Conservation (phyloP, 2,113 vertebrate genomes). For the Nibea albiflora region DNA sequence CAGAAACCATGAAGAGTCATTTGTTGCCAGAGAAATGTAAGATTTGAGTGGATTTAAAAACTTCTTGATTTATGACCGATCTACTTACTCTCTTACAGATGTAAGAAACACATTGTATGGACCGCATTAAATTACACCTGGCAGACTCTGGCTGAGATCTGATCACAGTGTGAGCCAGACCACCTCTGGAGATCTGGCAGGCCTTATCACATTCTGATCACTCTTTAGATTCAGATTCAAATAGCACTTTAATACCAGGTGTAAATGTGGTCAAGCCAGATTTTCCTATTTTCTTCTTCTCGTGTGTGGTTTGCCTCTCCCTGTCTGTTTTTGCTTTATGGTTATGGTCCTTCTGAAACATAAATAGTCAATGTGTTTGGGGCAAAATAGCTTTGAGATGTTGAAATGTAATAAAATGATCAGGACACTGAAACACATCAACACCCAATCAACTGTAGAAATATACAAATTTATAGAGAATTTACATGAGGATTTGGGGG, state of each 20-base stretch:
- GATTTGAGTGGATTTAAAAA: constrained; percentile 8
- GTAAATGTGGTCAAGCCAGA: constrained; percentile 35
- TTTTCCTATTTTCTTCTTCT: constrained; percentile 25
- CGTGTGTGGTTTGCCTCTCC: not conserved
- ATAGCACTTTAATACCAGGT: constrained; percentile 25
- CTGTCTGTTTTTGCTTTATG: not conserved
- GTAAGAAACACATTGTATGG: constrained; percentile 38
- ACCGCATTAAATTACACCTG: constrained; percentile 43
- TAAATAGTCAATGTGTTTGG: not conserved
- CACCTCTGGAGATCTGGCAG: constrained; percentile 51
- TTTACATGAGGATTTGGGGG: not conserved
- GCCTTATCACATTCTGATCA: constrained; percentile 23
- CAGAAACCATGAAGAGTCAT: constrained; percentile 37
- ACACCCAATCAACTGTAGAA: not conserved
- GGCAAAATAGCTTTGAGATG: not conserved
- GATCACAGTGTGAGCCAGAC: constrained; percentile 43
- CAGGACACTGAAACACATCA: not conserved
- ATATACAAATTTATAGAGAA: not conserved
- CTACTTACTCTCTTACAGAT: constrained; percentile 35
- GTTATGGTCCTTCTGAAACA: not conserved
- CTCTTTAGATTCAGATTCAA: constrained; percentile 26
- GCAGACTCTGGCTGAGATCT: constrained; percentile 25
- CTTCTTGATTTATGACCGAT: constrained; percentile 18
- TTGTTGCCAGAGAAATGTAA: constrained; percentile 1
- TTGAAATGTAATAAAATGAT: constrained; percentile 23